These are phyloP conservation scores for Aculops lycopersici DNA, from an alignment of 1,140 invertebrate species.

Conservation along the genomic window DNA sequence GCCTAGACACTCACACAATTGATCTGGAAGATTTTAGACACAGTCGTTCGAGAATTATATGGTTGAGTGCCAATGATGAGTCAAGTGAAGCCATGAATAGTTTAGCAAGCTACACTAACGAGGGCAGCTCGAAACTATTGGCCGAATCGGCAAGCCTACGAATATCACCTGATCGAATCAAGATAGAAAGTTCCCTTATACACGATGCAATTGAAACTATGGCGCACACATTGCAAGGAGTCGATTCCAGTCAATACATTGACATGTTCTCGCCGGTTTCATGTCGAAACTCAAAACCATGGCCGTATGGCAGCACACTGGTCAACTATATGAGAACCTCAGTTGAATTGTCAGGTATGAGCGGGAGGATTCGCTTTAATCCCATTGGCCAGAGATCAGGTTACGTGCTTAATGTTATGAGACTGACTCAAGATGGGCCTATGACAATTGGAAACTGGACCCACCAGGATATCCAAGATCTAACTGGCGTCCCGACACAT, in stretches of 20 bases:
- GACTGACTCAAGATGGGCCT: slow-evolving; percentile 1
- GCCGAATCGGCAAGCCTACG: not conserved
- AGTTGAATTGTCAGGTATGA: slow-evolving; percentile 24
- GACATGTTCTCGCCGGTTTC: slow-evolving; percentile 9
- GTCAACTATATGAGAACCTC: slow-evolving; percentile 92
- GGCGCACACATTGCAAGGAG: slow-evolving; percentile 53
- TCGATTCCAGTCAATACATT: slow-evolving; percentile 39
- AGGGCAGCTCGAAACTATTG: not conserved
- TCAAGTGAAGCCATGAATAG: not conserved
- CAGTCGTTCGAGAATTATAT: slow-evolving; percentile 11
- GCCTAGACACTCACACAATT: slow-evolving; percentile 13
- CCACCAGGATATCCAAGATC: not conserved
- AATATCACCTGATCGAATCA: not conserved
- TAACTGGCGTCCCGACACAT: not conserved
- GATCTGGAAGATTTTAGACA: slow-evolving; percentile 13
- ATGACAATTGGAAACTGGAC: not conserved
- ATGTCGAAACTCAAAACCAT: slow-evolving; percentile 23
- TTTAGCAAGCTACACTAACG: not conserved
- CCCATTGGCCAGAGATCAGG: slow-evolving; percentile 4
- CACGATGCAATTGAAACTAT: slow-evolving; percentile 79
- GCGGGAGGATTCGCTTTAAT: slow-evolving; percentile 5
- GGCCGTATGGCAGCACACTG: slow-evolving; percentile 54
- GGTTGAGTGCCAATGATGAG: not conserved
- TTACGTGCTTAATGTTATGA: slow-evolving; percentile 6
- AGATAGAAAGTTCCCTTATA: slow-evolving; percentile 57